A percentile compares a stretch with the other conserved stretches of the same genome.
Conservation (phyloP, 2,797 vertebrate genomes). For the Chaenodraco wilsoni region DNA sequence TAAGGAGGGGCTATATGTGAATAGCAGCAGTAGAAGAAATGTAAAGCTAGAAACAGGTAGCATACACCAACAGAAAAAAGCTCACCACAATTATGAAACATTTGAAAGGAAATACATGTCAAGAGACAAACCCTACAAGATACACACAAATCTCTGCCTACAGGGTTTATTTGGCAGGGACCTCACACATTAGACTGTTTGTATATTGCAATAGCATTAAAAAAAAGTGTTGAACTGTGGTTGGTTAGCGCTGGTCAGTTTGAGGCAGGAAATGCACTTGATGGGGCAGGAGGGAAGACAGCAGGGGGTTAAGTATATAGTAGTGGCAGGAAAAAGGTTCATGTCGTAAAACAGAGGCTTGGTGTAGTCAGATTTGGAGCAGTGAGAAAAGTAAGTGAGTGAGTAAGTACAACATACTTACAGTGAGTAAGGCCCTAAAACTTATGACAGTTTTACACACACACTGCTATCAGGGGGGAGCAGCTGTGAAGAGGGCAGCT, state of each 20-base stretch:
- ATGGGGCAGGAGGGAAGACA: conserved; percentile 6
- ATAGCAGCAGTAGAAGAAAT: conserved; percentile 18
- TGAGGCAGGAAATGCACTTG: not conserved
- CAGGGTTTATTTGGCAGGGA: not conserved
- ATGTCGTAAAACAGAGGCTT: conserved; percentile 23
- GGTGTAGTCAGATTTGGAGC: conserved; percentile 26
- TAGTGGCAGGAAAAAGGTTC: not conserved
- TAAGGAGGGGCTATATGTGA: conserved; percentile 42
- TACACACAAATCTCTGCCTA: not conserved
- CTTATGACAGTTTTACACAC: conserved; percentile 19
- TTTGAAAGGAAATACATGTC: not conserved
- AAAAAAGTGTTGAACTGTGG: not conserved
- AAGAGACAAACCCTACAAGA: not conserved
- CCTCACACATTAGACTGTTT: not conserved
- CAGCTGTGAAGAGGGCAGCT: conserved; percentile 78
- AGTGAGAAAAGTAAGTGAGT: not conserved
- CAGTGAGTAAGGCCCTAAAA: conserved; percentile 16
- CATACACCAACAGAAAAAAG: not conserved
- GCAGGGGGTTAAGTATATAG: not conserved
- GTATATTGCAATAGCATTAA: conserved; percentile 3
- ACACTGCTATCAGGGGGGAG: conserved; percentile 42
- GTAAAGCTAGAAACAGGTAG: conserved; percentile 8
- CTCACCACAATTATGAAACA: not conserved
- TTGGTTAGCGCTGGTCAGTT: conserved; percentile 7
- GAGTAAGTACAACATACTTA: too few relatives aligned